phyloP scores from a whole-genome alignment of 1,140 invertebrate species.

The Drosophila erecta region DNA sequence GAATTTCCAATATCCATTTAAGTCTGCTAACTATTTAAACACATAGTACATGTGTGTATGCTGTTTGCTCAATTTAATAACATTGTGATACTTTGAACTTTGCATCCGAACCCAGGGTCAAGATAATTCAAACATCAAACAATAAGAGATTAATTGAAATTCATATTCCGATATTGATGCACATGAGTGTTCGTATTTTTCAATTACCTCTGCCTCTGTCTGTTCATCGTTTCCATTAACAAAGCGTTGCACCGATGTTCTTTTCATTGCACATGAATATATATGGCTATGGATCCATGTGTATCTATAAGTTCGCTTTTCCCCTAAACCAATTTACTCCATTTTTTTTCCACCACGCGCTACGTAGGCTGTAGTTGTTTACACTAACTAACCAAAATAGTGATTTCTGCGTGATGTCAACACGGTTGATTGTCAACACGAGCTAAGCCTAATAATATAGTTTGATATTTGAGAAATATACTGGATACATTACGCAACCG shows the following conservation, averaged over 20 bases:
- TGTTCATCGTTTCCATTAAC: constrained; percentile 30
- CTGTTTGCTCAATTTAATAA: constrained; percentile 11
- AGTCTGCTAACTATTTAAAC: constrained; percentile 5
- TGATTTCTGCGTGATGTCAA: constrained; percentile 17
- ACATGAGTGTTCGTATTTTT: constrained; percentile 31
- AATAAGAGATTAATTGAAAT: constrained; percentile 53
- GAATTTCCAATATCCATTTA: constrained; percentile 4
- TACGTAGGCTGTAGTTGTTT: constrained; percentile 16
- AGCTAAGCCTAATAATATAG: background rate
- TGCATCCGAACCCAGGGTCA: constrained; percentile 21
- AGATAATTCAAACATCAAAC: constrained; percentile 38
- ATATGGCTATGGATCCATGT: constrained; percentile 21
- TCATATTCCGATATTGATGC: constrained; percentile 20
- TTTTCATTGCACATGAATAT: constrained; percentile 42
- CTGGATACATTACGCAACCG: constrained; percentile 14
- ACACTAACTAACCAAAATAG: constrained; percentile 28
- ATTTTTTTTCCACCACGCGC: constrained; percentile 25
- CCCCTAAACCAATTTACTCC: constrained; percentile 44
- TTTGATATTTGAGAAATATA: background rate
- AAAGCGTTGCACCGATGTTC: constrained; percentile 52
- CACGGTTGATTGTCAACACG: background rate
- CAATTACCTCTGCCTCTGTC: constrained; percentile 36
- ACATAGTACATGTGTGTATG: background rate
- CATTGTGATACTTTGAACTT: constrained; percentile 41
- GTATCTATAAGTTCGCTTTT: constrained; percentile 27